Evolutionary conservation across 1,140 invertebrate species (phyloP).

Genomic region (Cydia splendana): DNA sequence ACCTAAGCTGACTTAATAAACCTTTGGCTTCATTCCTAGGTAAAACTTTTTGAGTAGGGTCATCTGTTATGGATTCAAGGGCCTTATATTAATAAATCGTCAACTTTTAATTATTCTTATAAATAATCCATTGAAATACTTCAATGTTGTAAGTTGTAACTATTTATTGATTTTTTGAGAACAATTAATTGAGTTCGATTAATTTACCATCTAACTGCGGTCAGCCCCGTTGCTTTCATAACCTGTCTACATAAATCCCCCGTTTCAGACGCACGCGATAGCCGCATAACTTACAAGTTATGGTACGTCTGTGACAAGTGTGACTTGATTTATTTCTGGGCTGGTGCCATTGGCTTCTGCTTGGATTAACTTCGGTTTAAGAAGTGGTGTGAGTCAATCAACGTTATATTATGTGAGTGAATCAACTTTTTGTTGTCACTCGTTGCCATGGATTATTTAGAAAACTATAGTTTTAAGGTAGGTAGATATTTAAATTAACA

Average conservation of each 20-base stretch:
- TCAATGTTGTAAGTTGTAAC: no score
- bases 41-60: not conserved
- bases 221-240: constrained; percentile 31
- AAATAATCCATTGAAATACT: no score
- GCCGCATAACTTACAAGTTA: constrained; percentile 55
- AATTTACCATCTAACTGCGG: constrained; percentile 19
- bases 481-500: no score
- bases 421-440: no score
- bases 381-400: not conserved
- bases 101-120: no score
- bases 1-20: no score
- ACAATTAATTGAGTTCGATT: not conserved
- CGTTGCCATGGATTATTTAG: no score
- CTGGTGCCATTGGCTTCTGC: constrained; percentile 34
- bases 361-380: constrained; percentile 24
- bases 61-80: no score
- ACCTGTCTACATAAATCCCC: constrained; percentile 41
- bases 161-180: not conserved
- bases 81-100: no score
- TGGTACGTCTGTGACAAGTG: constrained; percentile 52
- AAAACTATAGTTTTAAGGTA: no score
- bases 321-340: constrained; percentile 54
- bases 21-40: not conserved
- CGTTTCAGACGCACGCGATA: constrained; percentile 48
- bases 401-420: not conserved